Conservation (phyloP, 2,888 invertebrate species). For the Dexiosoma caninum region DNA sequence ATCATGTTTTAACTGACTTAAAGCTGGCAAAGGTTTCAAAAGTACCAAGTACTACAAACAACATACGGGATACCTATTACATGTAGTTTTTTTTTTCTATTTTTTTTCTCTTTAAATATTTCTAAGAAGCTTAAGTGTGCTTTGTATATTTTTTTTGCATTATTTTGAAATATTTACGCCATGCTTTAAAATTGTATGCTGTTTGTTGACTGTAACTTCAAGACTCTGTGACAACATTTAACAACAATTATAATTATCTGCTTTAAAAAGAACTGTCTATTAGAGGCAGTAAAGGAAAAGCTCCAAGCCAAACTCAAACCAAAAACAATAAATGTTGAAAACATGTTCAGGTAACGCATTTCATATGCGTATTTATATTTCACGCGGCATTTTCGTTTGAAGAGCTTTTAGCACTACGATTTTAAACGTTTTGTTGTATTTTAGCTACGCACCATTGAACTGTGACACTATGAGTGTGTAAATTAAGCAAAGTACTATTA, state of each 20-base stretch:
- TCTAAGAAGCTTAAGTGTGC: conserved; percentile 41
- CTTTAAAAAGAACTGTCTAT: conserved; percentile 32
- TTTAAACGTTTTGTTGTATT: conserved; percentile 42
- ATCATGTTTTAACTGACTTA: conserved; percentile 39
- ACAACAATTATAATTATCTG: conserved; percentile 53
- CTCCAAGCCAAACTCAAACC: neutral
- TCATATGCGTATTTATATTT: conserved; percentile 30
- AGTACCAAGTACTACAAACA: conserved; percentile 21
- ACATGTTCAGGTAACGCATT: conserved; percentile 11
- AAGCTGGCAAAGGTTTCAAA: conserved; percentile 37
- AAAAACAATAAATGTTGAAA: neutral
- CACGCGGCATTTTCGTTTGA: conserved; percentile 42
- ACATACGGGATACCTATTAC: too few relatives aligned
- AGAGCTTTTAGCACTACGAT: conserved; percentile 49
- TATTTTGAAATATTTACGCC: neutral
- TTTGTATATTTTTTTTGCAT: neutral
- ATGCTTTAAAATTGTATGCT: neutral
- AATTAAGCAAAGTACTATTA: conserved; percentile 35
- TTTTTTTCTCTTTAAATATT: conserved; percentile 18
- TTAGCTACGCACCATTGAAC: conserved; percentile 58
- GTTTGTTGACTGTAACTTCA: neutral
- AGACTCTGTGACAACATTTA: conserved; percentile 33
- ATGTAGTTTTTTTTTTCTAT: neutral
- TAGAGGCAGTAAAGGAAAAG: neutral
- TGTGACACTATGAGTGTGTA: conserved; percentile 52